Evolutionary conservation across 2,113 vertebrate species (phyloP).

Genomic region (Bubo bubo): DNA sequence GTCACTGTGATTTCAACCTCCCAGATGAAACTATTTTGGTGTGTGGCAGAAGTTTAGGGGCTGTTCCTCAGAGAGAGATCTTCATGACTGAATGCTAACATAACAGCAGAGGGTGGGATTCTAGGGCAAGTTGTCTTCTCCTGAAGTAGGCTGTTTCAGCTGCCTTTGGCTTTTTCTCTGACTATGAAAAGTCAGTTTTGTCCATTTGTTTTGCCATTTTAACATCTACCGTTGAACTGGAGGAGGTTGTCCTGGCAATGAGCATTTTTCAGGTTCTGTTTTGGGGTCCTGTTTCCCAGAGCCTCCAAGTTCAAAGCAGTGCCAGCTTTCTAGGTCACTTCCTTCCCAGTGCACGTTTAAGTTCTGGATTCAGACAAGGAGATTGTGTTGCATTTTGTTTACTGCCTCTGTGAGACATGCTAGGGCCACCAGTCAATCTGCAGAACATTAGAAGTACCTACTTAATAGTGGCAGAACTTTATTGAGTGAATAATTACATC

Average conservation of each 20-base stretch:
- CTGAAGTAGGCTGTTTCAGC: neutral
- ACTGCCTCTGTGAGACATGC: neutral
- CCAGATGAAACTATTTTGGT: neutral
- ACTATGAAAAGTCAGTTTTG: neutral
- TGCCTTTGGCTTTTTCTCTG: neutral
- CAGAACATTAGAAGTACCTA: neutral
- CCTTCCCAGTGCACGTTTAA: neutral
- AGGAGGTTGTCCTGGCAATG: neutral
- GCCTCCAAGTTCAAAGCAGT: neutral
- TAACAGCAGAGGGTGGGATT: neutral
- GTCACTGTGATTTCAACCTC: neutral
- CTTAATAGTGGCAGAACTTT: conserved; percentile 45
- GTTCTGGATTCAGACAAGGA: neutral
- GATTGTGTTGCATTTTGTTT: conserved; percentile 38
- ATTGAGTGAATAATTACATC: conserved; percentile 49
- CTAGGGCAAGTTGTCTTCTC: neutral
- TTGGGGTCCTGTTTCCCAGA: neutral
- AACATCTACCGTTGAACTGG: rapidly evolving
- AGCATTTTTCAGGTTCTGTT: neutral
- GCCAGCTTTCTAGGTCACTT: neutral
- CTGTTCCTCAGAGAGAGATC: neutral
- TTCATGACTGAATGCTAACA: neutral
- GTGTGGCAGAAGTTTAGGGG: neutral
- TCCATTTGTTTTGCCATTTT: neutral
- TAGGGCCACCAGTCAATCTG: neutral